phyloP scores from a whole-genome alignment of 2,797 vertebrate genomes.

The Myioborus melanocephalus region DNA sequence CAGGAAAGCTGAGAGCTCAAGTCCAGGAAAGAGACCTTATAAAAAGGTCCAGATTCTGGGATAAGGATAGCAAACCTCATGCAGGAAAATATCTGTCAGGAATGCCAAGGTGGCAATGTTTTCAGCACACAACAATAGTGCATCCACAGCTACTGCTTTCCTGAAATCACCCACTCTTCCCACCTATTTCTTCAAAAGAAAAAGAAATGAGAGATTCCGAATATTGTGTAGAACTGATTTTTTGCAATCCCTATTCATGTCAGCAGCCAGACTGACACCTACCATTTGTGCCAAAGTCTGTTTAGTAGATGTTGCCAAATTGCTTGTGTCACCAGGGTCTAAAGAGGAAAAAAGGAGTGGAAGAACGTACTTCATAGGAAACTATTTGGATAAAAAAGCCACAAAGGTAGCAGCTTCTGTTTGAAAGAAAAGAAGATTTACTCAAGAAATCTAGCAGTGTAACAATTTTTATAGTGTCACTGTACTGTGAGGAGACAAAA shows the following conservation, averaged over 20 bases:
- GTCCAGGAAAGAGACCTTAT: neutral
- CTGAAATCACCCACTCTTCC: neutral
- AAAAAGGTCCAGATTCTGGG: neutral
- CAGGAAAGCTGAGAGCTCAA: too few species aligned
- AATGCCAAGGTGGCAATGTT: neutral
- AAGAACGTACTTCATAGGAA: neutral
- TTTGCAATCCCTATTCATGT: neutral
- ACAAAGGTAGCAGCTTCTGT: neutral
- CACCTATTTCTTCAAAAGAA: neutral
- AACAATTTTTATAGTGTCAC: neutral
- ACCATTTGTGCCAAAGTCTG: neutral
- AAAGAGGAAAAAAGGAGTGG: neutral
- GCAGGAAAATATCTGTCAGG: neutral
- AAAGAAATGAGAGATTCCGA: neutral
- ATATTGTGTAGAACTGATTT: neutral
- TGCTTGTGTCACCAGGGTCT: neutral
- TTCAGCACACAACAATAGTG: neutral
- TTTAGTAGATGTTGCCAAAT: neutral
- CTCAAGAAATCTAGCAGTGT: neutral
- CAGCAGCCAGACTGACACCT: neutral
- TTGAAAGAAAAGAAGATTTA: neutral
- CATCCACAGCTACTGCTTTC: neutral
- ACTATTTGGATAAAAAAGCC: neutral
- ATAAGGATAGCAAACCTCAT: neutral
- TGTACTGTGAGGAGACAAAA: neutral